A percentile compares a stretch with the other conserved stretches of the same genome.
phyloP scores from a whole-genome alignment of 2,888 invertebrate genomes.

The Caradrina clavipalpis region DNA sequence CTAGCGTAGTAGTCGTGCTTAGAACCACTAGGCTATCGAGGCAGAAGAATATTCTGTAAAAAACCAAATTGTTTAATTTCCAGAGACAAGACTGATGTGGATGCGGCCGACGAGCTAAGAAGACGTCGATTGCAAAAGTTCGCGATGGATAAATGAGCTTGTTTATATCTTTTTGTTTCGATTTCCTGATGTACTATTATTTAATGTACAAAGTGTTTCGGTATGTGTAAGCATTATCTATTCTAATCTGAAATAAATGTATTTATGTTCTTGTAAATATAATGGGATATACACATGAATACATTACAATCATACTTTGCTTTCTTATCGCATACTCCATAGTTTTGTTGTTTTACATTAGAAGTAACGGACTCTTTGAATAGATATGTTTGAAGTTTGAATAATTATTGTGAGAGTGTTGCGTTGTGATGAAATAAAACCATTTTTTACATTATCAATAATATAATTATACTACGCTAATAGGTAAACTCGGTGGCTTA shows the following conservation, averaged over 20 bases:
- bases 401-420: slow-evolving; percentile 49
- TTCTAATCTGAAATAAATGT: slow-evolving; percentile 85
- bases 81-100: slow-evolving; percentile 87
- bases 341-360: slow-evolving; percentile 46
- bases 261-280: slow-evolving; percentile 91
- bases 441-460: slow-evolving; percentile 56
- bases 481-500: slow-evolving; percentile 72
- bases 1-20: too few species aligned
- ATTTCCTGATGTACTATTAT: slow-evolving; percentile 83
- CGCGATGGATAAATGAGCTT: slow-evolving; percentile 86
- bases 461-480: slow-evolving; percentile 70
- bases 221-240: slow-evolving; percentile 88
- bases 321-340: slow-evolving; percentile 59
- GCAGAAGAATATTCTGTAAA: not conserved
- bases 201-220: slow-evolving; percentile 89
- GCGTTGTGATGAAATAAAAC: slow-evolving; percentile 63
- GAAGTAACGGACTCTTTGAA: slow-evolving; percentile 42
- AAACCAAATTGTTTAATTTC: slow-evolving; percentile 47
- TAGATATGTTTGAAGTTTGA: slow-evolving; percentile 52
- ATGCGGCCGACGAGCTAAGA: slow-evolving; percentile 92
- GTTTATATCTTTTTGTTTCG: slow-evolving; percentile 76
- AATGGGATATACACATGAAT: slow-evolving; percentile 89
- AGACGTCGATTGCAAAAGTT: slow-evolving; percentile 95
- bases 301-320: slow-evolving; percentile 78
- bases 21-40: too few species aligned